phyloP scores from a whole-genome alignment of 1,140 invertebrate species.

The Kradibia gibbosae region DNA sequence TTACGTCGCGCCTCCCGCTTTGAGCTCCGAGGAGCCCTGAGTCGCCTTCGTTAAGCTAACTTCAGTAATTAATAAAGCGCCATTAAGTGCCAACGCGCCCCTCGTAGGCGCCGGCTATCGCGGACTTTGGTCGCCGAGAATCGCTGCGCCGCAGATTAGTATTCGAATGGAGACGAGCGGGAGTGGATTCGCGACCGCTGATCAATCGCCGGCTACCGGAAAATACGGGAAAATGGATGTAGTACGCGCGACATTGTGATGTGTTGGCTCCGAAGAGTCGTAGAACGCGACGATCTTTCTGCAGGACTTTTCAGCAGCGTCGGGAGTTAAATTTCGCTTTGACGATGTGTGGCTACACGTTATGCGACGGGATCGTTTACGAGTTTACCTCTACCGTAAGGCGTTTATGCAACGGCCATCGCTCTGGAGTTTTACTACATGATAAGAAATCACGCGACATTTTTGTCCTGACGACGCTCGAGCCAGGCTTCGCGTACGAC shows the following conservation, averaged over 20 bases:
- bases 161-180: neutral
- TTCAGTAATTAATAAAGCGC: constrained; percentile 65
- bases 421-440: too few relatives aligned
- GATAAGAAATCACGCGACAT: too few relatives aligned
- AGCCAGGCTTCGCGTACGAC: too few relatives aligned
- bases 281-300: too few relatives aligned
- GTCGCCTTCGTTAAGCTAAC: constrained; percentile 58
- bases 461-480: too few relatives aligned
- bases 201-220: neutral
- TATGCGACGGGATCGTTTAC: too few relatives aligned
- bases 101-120: neutral
- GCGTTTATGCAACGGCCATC: too few relatives aligned
- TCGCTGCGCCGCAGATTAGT: neutral
- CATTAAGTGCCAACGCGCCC: constrained; percentile 54
- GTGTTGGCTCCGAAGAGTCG: too few relatives aligned
- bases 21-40: constrained; percentile 50
- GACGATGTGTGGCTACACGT: too few relatives aligned
- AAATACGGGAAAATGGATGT: constrained; percentile 5
- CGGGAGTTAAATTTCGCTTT: too few relatives aligned
- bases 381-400: too few relatives aligned
- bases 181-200: neutral
- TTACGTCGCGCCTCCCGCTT: constrained; percentile 55
- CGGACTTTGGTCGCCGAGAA: neutral
- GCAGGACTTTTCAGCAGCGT: too few relatives aligned
- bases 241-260: constrained; percentile 25